A percentile compares a stretch with the other conserved stretches of the same genome.
These are phyloP conservation scores for Gnatocerus cornutus DNA, from an alignment of 2,888 invertebrate species.

Conservation along the genomic window DNA sequence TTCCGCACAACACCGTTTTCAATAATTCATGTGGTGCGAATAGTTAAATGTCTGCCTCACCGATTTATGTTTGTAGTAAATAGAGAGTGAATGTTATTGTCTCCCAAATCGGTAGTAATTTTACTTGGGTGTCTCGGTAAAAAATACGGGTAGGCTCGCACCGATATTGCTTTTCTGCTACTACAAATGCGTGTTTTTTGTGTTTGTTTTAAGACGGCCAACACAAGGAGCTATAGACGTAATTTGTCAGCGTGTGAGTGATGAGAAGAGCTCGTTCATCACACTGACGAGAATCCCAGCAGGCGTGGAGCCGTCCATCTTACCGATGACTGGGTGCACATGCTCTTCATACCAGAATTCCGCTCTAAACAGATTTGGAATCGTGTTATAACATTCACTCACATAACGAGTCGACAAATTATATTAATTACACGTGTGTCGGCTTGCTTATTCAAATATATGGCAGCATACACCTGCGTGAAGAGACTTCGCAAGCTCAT, in stretches of 20 bases:
- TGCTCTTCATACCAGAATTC: slow-evolving; percentile 56
- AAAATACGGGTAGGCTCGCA: slow-evolving; percentile 22
- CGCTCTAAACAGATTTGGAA: slow-evolving; percentile 53
- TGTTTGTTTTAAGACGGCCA: slow-evolving; percentile 54
- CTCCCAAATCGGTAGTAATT: slow-evolving; percentile 39
- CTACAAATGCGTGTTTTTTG: slow-evolving; percentile 48
- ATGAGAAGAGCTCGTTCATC: slow-evolving; percentile 64
- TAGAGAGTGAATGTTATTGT: slow-evolving; percentile 30
- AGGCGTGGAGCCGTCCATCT: slow-evolving; percentile 60
- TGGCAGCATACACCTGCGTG: slow-evolving; percentile 38
- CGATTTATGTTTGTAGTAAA: slow-evolving; percentile 19
- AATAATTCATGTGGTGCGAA: slow-evolving; percentile 17
- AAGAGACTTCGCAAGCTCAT: slow-evolving; percentile 34
- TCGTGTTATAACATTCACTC: slow-evolving; percentile 36
- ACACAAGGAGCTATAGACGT: slow-evolving; percentile 54
- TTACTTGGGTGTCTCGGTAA: slow-evolving; percentile 25
- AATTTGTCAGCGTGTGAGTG: slow-evolving; percentile 65
- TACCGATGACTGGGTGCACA: slow-evolving; percentile 59
- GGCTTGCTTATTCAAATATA: slow-evolving; percentile 24
- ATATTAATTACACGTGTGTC: slow-evolving; percentile 44
- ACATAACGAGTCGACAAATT: slow-evolving; percentile 41
- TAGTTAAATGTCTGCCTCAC: slow-evolving; percentile 4
- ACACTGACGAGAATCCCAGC: slow-evolving; percentile 62
- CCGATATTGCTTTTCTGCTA: slow-evolving; percentile 45
- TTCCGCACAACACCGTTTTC: not conserved